A percentile compares a stretch with the other conserved stretches of the same genome.
phyloP scores from a whole-genome alignment of 2,113 vertebrate genomes.

The Gracilinanus agilis region DNA sequence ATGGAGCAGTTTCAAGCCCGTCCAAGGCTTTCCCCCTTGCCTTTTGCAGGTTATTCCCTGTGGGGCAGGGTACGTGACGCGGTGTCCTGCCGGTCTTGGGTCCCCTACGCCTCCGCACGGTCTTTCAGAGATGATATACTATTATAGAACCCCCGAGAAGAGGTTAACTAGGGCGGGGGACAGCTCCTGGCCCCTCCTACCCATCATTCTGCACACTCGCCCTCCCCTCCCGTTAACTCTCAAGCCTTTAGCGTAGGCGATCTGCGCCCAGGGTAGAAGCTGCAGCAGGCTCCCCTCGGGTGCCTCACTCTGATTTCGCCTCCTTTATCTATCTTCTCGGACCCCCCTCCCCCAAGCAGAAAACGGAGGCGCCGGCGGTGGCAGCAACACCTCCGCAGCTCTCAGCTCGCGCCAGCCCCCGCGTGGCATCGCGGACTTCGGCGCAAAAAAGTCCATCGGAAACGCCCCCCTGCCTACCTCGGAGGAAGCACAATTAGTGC shows the following conservation, averaged over 20 bases:
- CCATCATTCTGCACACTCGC: no score
- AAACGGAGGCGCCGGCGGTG: background rate
- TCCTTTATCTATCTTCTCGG: background rate
- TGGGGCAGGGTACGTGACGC: accelerated
- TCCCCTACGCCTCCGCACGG: background rate
- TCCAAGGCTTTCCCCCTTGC: background rate
- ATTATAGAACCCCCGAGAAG: background rate
- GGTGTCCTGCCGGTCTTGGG: background rate
- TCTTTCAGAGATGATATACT: background rate
- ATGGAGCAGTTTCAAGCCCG: background rate
- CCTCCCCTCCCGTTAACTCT: background rate
- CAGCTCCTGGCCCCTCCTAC: background rate
- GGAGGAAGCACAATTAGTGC: slow-evolving; percentile 7
- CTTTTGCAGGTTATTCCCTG: background rate
- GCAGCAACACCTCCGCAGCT: background rate
- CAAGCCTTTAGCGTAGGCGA: background rate
- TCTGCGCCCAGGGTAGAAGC: background rate
- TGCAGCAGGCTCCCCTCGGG: background rate
- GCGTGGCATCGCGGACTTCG: slow-evolving; percentile 4
- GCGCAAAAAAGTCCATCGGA: background rate
- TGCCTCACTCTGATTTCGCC: background rate
- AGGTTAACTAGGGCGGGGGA: background rate
- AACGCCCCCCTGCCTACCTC: accelerated
- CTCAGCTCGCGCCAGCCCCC: background rate
- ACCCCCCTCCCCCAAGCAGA: background rate